phyloP scores from a whole-genome alignment of 2,797 vertebrate species.

The Orestias chungarensis region DNA sequence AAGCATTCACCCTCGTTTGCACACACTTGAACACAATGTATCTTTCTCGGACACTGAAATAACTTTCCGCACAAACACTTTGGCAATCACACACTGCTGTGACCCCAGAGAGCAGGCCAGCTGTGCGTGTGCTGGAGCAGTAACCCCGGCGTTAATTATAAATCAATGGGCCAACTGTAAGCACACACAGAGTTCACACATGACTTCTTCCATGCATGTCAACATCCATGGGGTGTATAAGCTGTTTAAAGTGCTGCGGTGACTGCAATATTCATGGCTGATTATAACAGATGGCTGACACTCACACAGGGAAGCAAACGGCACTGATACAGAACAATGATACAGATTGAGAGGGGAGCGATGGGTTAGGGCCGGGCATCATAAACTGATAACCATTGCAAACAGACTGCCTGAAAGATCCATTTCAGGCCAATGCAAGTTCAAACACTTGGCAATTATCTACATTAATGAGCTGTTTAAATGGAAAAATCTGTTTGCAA shows the following conservation, averaged over 20 bases:
- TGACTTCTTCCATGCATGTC: slow-evolving; percentile 71
- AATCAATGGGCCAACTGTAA: slow-evolving; percentile 81
- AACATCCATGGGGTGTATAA: slow-evolving; percentile 68
- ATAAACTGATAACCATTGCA: slow-evolving; percentile 22
- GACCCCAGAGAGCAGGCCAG: slow-evolving; percentile 78
- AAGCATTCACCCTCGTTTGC: background rate
- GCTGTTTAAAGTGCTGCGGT: slow-evolving; percentile 66
- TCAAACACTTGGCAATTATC: slow-evolving; percentile 19
- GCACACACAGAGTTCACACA: slow-evolving; percentile 70
- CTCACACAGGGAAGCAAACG: slow-evolving; percentile 35
- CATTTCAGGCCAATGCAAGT: slow-evolving; percentile 18
- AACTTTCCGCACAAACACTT: slow-evolving; percentile 40
- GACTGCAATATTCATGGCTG: slow-evolving; percentile 73
- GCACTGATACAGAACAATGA: slow-evolving; percentile 68
- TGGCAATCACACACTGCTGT: slow-evolving; percentile 42
- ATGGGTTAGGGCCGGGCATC: slow-evolving; percentile 18
- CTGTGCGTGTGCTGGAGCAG: slow-evolving; percentile 77
- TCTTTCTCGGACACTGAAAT: slow-evolving; percentile 46
- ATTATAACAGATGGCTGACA: slow-evolving; percentile 72
- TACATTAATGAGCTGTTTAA: slow-evolving; percentile 9
- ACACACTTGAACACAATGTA: slow-evolving; percentile 13
- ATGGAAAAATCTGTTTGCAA: slow-evolving; percentile 3
- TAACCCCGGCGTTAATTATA: slow-evolving; percentile 77
- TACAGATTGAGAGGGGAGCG: slow-evolving; percentile 27
- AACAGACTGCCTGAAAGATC: slow-evolving; percentile 5